Conservation (phyloP, 2,113 vertebrate genomes). For the Phyllostomus hastatus region DNA sequence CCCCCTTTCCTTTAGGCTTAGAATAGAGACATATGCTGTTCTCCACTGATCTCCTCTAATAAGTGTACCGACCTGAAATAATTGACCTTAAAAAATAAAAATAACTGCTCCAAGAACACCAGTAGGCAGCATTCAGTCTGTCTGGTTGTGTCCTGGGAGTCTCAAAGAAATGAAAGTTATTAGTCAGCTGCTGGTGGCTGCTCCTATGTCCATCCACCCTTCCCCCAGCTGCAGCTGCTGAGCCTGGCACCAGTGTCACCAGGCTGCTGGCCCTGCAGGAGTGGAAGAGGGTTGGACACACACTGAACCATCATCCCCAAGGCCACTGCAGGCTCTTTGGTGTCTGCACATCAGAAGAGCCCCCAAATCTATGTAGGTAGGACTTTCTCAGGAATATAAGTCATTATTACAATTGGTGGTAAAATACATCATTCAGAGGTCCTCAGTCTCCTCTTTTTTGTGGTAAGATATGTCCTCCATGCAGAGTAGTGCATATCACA, state of each 20-base stretch:
- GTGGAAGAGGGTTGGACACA: neutral
- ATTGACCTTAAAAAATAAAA: slow-evolving; percentile 73
- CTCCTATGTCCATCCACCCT: neutral
- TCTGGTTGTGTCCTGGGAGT: slow-evolving; percentile 36
- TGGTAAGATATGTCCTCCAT: neutral
- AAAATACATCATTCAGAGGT: neutral
- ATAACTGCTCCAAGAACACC: slow-evolving; percentile 34
- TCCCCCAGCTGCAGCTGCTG: neutral
- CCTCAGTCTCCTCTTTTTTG: neutral
- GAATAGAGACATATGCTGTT: neutral
- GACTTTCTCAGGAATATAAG: neutral
- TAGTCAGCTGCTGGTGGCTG: slow-evolving; percentile 13
- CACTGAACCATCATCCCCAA: neutral
- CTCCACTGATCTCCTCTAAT: slow-evolving; percentile 25
- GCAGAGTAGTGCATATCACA: neutral
- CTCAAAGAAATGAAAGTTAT: slow-evolving; percentile 57
- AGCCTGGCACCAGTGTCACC: neutral
- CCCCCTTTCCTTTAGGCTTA: slow-evolving; percentile 10
- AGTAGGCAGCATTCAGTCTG: neutral
- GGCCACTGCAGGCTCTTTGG: neutral
- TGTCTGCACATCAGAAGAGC: neutral
- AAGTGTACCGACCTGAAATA: slow-evolving; percentile 51
- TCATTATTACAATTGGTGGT: neutral
- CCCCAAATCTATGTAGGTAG: neutral
- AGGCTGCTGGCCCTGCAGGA: neutral